Evolutionary conservation across 2,797 vertebrate genomes (phyloP), one percentile per base, ranked within the genome.

Genomic region (Malurus splendens): DNA sequence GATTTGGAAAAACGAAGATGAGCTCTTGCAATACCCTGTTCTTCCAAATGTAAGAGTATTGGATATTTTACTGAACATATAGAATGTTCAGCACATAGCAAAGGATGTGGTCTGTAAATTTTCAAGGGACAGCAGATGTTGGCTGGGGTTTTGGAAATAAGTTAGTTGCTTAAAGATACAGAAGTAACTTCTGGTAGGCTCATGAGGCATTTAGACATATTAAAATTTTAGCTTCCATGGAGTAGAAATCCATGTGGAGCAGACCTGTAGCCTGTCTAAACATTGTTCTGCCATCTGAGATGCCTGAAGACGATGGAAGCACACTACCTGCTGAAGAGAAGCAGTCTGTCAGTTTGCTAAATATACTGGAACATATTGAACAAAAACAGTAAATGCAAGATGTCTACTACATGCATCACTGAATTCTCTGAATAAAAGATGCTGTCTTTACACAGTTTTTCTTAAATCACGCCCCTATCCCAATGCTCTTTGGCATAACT

Each of bases 271-370:
- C 33, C 14, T 68, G 18, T 44, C 36, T 73, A 67, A 86, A 75
- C 13, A 22, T 3, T 83, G 19, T 85, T 82, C 50, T 54, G 28
- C 25, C 3, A 3, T 62, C 50, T 45, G 64, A 88, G 36, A 28
- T 82, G n/a, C 51, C 39, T 80, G n/a, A 85, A 67, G 73, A 61
- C 3, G 11, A 28, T 64, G 39, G 39, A 76, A 76, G 32, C 4
- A 2, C 23, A 13, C 25, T 89, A 61, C 75, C 79, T 92, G 64
- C 27, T 64, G 30, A 56, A 84, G 59, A 65, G 50, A 67, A 80
- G 33, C 42, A 76, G 83, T 81, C 59, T 92, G 67, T 82, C 48
- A 67, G 45, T 93, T 90, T 90, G 59, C 62, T 91, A 85, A 92
- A 80, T 85, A 73, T 64, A 55, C 70, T 2, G 1, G 50, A 89